Conservation (phyloP, 2,113 vertebrate genomes). For the Raphicerus campestris region DNA sequence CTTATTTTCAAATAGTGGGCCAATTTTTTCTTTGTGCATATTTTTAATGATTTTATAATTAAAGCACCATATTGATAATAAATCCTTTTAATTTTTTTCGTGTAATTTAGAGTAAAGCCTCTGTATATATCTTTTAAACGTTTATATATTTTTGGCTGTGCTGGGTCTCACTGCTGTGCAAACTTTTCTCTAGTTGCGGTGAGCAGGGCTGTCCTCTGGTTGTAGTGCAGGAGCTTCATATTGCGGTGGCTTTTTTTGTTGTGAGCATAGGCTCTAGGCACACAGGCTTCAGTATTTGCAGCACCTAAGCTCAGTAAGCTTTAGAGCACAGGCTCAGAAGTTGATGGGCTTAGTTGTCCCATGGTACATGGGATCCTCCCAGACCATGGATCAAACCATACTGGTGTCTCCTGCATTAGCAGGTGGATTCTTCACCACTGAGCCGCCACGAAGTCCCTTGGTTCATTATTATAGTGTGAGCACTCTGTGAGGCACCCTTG, state of each 20-base stretch:
- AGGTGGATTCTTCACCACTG: background rate
- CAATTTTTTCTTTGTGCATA: background rate
- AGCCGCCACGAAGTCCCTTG: background rate
- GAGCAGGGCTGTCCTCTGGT: background rate
- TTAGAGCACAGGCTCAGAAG: background rate
- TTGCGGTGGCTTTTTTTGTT: background rate
- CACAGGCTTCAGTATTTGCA: background rate
- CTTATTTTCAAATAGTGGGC: background rate
- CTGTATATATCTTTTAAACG: background rate
- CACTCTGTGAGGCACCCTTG: background rate
- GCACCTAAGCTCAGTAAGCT: background rate
- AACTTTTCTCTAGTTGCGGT: background rate
- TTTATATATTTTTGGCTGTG: background rate
- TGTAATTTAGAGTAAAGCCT: background rate
- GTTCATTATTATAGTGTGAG: background rate
- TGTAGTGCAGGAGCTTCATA: background rate
- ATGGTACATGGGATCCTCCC: background rate
- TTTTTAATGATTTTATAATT: background rate
- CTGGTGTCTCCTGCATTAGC: background rate
- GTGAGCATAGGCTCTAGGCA: background rate
- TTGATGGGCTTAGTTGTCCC: background rate
- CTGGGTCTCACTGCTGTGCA: background rate
- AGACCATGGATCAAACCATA: background rate
- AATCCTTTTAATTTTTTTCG: background rate
- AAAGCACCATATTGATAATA: background rate